Evolutionary conservation across 2,113 vertebrate genomes (phyloP), one percentile per base, ranked within the genome.

Genomic region (Corydoras sp.): DNA sequence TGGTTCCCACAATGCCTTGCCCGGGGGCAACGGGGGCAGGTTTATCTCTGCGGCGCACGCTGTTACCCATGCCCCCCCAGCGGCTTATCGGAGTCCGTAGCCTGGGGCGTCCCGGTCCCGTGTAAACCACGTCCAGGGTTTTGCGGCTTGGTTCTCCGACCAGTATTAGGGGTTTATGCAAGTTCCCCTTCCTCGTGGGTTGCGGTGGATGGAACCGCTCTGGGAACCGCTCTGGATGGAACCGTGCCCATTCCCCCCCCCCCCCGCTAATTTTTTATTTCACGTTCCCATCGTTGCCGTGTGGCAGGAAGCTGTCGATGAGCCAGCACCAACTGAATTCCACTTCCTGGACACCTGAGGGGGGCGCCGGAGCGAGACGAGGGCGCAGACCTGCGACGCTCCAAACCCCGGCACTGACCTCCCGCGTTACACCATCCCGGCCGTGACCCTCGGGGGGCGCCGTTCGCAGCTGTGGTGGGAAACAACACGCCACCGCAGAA

Each of bases 251-350:
- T 77, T 76, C 81, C 75, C 53, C 7, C 7, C 35, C 35, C 35
- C 35, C 32, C 32, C 6, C 6, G 6, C 3, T 8, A 77, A 35
- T 69, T 62, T 72, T 51, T n/a, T 3, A 51, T 12, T 24, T 50
- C 5, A 79, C 81, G 77, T 85, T 82, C 62, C 69, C 76, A 81
- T 78, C 76, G 63, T 8, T 43, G 35, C 4, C 13, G 56, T 69
- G 49, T 65, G 73, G 64, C 85, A 87, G 84, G 86, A 86, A 87
- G 84, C 83, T 63, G 72, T 81, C 79, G 86, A 83, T 88, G 88
- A 89, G 85, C 86, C 83, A 86, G 84, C 87, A 83, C 84, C 80
- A 89, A 90, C 89, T 81, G 88, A 85, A 69, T 76, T 67, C 53
- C n/a, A 15, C 78, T 88, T 88, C 86, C 86, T 82, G 84, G 79